These are phyloP conservation scores for Callyntrura sp. DNA, from an alignment of 2,888 invertebrate species.

Conservation along the genomic window DNA sequence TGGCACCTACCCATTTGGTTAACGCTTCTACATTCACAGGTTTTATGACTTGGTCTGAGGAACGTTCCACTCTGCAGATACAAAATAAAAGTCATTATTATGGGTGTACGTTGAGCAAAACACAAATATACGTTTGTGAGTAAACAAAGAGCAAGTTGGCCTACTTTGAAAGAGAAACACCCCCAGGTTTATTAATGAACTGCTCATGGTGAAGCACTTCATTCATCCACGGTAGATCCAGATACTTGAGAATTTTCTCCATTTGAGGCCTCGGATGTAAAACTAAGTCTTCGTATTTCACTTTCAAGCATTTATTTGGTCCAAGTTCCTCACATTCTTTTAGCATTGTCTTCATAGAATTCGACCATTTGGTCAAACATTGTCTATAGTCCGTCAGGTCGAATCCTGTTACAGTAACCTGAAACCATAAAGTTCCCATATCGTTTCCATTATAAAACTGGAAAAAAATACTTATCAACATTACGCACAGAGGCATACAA, in stretches of 20 bases:
- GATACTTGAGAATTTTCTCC: conserved; percentile 94
- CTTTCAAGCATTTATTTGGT: conserved; percentile 88
- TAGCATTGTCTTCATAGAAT: conserved; percentile 97
- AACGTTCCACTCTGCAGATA: conserved; percentile 94
- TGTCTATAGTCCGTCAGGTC: conserved; percentile 97
- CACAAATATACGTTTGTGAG: no score
- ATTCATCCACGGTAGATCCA: conserved; percentile 97
- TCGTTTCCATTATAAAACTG: conserved; percentile 7
- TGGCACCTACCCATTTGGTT: conserved; percentile 95
- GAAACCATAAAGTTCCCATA: conserved; percentile 61
- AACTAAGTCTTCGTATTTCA: conserved; percentile 99
- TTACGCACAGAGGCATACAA: not conserved
- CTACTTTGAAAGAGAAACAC: conserved; percentile 97
- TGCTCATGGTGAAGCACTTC: conserved; percentile 99
- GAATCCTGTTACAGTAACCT: conserved; percentile 95
- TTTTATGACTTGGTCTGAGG: conserved; percentile 99
- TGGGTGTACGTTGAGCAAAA: not conserved
- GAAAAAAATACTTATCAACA: not conserved
- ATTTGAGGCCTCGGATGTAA: conserved; percentile 96
- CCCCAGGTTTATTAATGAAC: conserved; percentile 97
- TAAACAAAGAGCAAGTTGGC: conserved; percentile 84
- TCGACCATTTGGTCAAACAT: conserved; percentile 98
- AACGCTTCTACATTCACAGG: conserved; percentile 98
- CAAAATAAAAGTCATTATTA: conserved; percentile 20
- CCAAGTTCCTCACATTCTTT: conserved; percentile 94